phyloP scores from a whole-genome alignment of 1,140 invertebrate genomes.

The Cotesia typhae region DNA sequence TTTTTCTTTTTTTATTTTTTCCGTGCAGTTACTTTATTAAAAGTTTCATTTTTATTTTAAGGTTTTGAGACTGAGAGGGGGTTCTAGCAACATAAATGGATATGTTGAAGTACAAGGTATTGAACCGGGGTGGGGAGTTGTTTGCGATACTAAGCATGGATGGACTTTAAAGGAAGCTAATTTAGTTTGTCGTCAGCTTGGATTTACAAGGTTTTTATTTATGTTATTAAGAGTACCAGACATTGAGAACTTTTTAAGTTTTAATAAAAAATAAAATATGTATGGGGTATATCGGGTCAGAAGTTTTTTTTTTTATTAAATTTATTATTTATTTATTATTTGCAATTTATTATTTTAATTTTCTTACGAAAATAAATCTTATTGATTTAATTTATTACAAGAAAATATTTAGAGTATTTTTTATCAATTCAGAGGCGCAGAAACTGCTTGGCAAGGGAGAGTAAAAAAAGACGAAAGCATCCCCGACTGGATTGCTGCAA shows the following conservation, averaged over 20 bases:
- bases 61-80: conserved; percentile 65
- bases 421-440: conserved; percentile 62
- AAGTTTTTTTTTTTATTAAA: too few relatives aligned
- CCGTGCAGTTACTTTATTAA: conserved; percentile 17
- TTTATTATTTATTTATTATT: too few relatives aligned
- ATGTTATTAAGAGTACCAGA: too few relatives aligned
- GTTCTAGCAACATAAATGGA: conserved; percentile 64
- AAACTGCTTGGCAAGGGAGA: conserved; percentile 67
- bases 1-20: conserved; percentile 19
- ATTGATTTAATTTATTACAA: too few relatives aligned
- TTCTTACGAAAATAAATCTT: too few relatives aligned
- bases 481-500: conserved; percentile 59
- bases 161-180: conserved; percentile 68
- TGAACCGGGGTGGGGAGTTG: conserved; percentile 65
- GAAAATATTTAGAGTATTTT: too few relatives aligned
- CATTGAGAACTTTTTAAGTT: too few relatives aligned
- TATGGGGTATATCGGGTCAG: too few relatives aligned
- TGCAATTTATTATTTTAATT: too few relatives aligned
- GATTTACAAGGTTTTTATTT: conserved; percentile 62
- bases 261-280: too few relatives aligned
- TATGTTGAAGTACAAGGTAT: conserved; percentile 67
- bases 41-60: conserved; percentile 47
- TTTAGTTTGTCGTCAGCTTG: conserved; percentile 68
- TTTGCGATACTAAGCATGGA: conserved; percentile 64
- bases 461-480: conserved; percentile 38